Evolutionary conservation across 1,140 invertebrate genomes (phyloP).

Genomic region (Nymphalis io): DNA sequence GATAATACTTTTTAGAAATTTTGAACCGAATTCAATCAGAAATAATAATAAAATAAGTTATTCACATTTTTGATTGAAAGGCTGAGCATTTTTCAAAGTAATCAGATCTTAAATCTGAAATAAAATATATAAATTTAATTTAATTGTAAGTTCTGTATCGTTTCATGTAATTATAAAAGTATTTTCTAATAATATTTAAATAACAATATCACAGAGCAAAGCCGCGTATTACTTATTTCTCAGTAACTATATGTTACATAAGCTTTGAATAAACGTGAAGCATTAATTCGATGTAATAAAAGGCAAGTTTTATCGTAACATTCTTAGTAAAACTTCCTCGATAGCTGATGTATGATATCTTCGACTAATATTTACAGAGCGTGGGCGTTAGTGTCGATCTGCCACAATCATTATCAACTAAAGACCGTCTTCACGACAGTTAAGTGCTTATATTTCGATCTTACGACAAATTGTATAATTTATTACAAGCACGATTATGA

Average conservation of each 20-base stretch:
- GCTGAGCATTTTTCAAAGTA: too few species aligned
- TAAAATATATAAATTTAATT: too few species aligned
- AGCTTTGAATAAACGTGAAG: not conserved
- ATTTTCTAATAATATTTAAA: too few species aligned
- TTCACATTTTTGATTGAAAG: too few species aligned
- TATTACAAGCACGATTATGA: conserved; percentile 44
- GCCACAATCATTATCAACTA: conserved; percentile 59
- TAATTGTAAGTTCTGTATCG: too few species aligned
- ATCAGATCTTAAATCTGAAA: too few species aligned
- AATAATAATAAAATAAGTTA: not conserved
- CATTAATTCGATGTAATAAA: conserved; percentile 32
- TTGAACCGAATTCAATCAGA: too few species aligned
- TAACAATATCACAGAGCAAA: not conserved
- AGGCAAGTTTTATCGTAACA: conserved; percentile 58
- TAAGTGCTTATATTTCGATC: conserved; percentile 50
- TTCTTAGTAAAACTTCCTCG: conserved; percentile 68
- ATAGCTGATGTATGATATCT: conserved; percentile 55
- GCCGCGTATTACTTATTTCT: conserved; percentile 4
- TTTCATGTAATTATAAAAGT: too few species aligned
- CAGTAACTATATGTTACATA: conserved; percentile 18
- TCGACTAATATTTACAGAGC: conserved; percentile 71
- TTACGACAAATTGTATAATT: conserved; percentile 54
- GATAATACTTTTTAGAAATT: too few species aligned
- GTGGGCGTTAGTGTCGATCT: conserved; percentile 69
- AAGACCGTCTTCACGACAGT: conserved; percentile 44